Conservation (phyloP, 2,113 vertebrate genomes). For the Theropithecus gelada region DNA sequence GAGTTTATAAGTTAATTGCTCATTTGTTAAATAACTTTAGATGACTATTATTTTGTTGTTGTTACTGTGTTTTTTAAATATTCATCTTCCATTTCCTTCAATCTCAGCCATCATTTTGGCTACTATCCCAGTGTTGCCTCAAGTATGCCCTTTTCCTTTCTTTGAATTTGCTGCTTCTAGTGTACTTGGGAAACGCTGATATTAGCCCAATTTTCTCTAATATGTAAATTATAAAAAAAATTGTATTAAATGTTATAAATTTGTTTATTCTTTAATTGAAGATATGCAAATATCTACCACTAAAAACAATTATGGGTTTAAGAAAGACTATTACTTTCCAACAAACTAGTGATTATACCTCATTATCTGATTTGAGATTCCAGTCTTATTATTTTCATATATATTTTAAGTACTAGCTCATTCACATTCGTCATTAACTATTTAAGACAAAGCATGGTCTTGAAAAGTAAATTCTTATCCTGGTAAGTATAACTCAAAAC, state of each 20-base stretch:
- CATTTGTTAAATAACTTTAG: neutral
- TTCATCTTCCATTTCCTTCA: neutral
- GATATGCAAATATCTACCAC: neutral
- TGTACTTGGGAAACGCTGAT: neutral
- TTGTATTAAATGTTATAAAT: neutral
- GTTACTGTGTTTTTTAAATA: neutral
- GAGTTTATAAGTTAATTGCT: neutral
- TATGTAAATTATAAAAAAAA: neutral
- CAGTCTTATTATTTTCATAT: neutral
- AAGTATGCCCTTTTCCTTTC: neutral
- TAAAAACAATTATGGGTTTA: neutral
- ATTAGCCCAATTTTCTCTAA: neutral
- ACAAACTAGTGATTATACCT: neutral
- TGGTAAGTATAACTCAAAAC: neutral
- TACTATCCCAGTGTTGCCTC: neutral
- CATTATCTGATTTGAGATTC: neutral
- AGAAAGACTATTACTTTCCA: neutral
- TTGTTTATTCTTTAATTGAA: neutral
- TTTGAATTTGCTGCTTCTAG: neutral
- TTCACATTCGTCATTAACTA: neutral
- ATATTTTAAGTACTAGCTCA: neutral
- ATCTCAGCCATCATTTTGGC: neutral
- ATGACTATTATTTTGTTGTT: neutral
- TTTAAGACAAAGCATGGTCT: neutral
- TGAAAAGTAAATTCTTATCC: neutral